A percentile compares a stretch with the other conserved stretches of the same genome.
Conservation (phyloP, 2,888 invertebrate genomes). For the Cetonia aurata region DNA sequence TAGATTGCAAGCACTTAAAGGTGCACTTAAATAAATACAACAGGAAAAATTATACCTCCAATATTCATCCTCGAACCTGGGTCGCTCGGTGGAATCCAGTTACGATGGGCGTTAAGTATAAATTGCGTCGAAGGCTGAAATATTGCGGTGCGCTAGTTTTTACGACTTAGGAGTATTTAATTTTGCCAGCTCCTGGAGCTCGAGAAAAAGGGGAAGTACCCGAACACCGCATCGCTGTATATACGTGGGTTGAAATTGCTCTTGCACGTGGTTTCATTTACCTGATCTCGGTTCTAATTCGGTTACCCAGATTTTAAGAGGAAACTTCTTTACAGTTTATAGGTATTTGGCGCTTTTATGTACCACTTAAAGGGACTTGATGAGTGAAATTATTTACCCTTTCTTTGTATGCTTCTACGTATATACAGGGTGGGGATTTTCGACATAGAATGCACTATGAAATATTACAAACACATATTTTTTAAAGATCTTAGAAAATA, state of each 20-base stretch:
- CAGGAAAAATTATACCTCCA: too few relatives aligned
- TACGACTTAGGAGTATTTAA: conserved; percentile 28
- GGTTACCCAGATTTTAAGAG: conserved; percentile 22
- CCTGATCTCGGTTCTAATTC: conserved; percentile 33
- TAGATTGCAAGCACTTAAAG: too few relatives aligned
- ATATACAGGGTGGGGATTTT: too few relatives aligned
- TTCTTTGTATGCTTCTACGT: not conserved
- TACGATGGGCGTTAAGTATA: conserved; percentile 33
- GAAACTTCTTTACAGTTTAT: conserved; percentile 26
- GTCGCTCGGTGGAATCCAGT: too few relatives aligned
- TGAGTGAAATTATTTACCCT: conserved; percentile 15
- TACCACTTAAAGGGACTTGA: conserved; percentile 16
- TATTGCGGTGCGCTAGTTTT: conserved; percentile 27
- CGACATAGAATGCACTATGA: too few relatives aligned
- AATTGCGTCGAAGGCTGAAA: conserved; percentile 28
- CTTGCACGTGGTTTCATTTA: conserved; percentile 30
- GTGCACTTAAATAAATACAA: too few relatives aligned
- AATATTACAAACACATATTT: too few relatives aligned
- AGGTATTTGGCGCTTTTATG: conserved; percentile 26
- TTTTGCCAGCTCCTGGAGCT: conserved; percentile 1
- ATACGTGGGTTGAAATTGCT: conserved; percentile 24
- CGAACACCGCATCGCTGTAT: not conserved
- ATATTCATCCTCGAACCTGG: too few relatives aligned
- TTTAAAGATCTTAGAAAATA: too few relatives aligned
- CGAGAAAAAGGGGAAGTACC: not conserved